Percentiles rank a stretch among this genome's conserved stretches.
Evolutionary conservation across 2,888 invertebrate species (phyloP).

Genomic region (Catocala nupta): DNA sequence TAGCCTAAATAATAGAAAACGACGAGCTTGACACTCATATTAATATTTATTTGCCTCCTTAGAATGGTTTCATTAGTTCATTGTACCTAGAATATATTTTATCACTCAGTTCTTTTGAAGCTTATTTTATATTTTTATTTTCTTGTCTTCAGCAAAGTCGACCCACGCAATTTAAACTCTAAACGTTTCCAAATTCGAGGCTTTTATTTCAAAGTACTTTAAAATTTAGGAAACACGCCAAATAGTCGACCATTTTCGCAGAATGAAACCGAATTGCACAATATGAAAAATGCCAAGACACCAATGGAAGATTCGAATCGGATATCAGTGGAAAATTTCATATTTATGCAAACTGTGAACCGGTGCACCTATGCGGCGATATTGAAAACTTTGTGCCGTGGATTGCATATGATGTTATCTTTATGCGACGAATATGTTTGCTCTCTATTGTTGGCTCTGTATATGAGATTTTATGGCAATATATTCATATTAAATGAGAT

Average conservation of each 20-base stretch:
- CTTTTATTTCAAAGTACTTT: neutral
- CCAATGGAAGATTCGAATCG: slow-evolving; percentile 62
- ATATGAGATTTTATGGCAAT: slow-evolving; percentile 25
- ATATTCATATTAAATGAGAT: slow-evolving; percentile 18
- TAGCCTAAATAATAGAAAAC: too few relatives aligned
- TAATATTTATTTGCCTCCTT: too few relatives aligned
- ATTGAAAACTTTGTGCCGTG: slow-evolving; percentile 62
- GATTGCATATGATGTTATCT: slow-evolving; percentile 49
- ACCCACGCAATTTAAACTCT: neutral
- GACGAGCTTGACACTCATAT: too few relatives aligned
- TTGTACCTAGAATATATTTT: too few relatives aligned
- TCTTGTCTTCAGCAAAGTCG: too few relatives aligned
- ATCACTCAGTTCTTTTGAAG: too few relatives aligned
- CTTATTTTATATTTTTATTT: too few relatives aligned
- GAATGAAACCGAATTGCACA: slow-evolving; percentile 44
- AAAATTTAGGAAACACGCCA: slow-evolving; percentile 36
- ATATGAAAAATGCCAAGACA: slow-evolving; percentile 55
- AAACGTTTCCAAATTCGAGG: neutral
- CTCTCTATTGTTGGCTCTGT: slow-evolving; percentile 22
- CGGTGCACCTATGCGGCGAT: slow-evolving; percentile 57
- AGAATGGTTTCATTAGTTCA: too few relatives aligned
- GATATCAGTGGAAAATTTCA: slow-evolving; percentile 66
- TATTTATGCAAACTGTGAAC: slow-evolving; percentile 68
- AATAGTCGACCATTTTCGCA: slow-evolving; percentile 21
- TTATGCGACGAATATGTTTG: slow-evolving; percentile 40